Conservation (phyloP, 23 tunicate species). For the Styela clava region DNA sequence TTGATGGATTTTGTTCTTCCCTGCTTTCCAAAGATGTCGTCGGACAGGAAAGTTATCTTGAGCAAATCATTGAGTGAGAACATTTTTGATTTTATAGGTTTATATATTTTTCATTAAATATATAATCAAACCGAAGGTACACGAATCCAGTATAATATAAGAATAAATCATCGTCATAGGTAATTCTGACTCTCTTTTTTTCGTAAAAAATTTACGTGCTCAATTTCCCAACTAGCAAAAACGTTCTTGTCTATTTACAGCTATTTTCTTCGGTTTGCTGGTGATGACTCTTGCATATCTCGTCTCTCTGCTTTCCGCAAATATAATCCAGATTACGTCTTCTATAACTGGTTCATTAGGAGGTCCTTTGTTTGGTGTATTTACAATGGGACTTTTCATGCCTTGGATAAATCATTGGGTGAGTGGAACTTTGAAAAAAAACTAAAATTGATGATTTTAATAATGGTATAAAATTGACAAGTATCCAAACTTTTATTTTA, state of each 20-base stretch:
- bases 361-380: constrained; percentile 7
- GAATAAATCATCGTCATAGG: no score
- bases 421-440: no score
- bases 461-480: no score
- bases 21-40: constrained; percentile 22
- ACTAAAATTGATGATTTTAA: no score
- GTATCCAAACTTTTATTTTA: no score
- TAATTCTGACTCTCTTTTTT: no score
- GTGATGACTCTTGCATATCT: constrained; percentile 7
- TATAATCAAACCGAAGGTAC: no score
- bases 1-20: constrained; percentile 37
- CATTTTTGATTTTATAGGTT: no score
- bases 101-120: no score
- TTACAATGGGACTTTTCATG: neutral
- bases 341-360: neutral
- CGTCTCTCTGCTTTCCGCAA: constrained; percentile 4
- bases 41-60: neutral
- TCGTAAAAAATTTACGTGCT: no score
- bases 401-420: constrained; percentile 17
- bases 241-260: neutral
- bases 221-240: no score
- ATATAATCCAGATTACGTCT: neutral
- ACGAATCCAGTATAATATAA: no score
- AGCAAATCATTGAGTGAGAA: constrained; percentile 6
- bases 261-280: constrained; percentile 8